Conservation (phyloP, 2,797 vertebrate genomes). For the Nannoperca obscura region DNA sequence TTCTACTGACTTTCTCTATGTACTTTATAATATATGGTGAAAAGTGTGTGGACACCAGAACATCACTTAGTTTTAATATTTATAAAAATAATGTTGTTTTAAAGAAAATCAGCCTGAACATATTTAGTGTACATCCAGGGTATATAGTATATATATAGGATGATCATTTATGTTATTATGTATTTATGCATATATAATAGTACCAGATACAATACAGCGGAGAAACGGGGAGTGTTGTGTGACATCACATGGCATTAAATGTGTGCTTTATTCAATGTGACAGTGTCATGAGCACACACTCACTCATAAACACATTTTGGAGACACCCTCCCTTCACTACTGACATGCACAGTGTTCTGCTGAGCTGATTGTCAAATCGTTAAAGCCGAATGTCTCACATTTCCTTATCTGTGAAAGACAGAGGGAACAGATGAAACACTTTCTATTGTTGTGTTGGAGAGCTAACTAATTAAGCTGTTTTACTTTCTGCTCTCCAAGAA, state of each 20-base stretch:
- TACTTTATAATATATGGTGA: not conserved
- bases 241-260: constrained; percentile 3
- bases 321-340: constrained; percentile 25
- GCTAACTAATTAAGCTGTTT: constrained; percentile 45
- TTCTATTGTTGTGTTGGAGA: constrained; percentile 44
- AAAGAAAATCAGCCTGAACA: too few relatives aligned
- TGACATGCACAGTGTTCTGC: constrained; percentile 24
- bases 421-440: constrained; percentile 48
- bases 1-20: not conserved
- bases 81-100: too few relatives aligned
- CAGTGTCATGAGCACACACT: constrained; percentile 1
- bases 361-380: constrained; percentile 49
- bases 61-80: not conserved
- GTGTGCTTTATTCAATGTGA: constrained; percentile 10
- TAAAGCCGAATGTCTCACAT: constrained; percentile 54
- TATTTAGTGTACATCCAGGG: too few relatives aligned
- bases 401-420: constrained; percentile 57
- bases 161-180: too few relatives aligned
- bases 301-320: constrained; percentile 9
- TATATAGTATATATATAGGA: too few relatives aligned
- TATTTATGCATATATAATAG: not conserved
- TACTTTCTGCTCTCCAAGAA: constrained; percentile 31
- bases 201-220: not conserved
- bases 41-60: not conserved
- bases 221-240: not conserved